phyloP scores from a whole-genome alignment of 2,797 vertebrate species.

The Karalla daura region DNA sequence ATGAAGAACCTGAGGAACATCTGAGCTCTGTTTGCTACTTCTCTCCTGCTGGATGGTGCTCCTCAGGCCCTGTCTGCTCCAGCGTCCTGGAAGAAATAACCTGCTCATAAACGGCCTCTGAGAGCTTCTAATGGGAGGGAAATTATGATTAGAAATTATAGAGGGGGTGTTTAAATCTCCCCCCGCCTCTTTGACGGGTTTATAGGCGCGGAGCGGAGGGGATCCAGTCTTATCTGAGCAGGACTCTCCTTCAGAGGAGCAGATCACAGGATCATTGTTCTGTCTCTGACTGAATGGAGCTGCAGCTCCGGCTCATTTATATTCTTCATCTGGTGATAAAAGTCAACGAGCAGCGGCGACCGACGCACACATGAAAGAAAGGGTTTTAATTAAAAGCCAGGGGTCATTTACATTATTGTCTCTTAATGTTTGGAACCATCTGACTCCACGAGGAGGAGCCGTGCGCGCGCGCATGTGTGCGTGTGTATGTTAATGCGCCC shows the following conservation, averaged over 20 bases:
- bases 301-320: constrained; percentile 87
- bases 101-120: constrained; percentile 61
- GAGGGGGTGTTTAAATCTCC: constrained; percentile 75
- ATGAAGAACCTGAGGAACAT: constrained; percentile 8
- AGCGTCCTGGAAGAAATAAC: constrained; percentile 72
- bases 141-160: constrained; percentile 86
- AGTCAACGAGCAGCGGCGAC: constrained; percentile 80
- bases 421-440: constrained; percentile 79
- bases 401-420: constrained; percentile 83
- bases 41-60: too few species aligned
- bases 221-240: constrained; percentile 86
- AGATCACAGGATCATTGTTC: constrained; percentile 88
- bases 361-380: too few species aligned
- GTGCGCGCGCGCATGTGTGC: too few species aligned
- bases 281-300: constrained; percentile 89
- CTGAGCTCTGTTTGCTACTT: not conserved
- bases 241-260: constrained; percentile 87
- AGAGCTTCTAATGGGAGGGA: constrained; percentile 76
- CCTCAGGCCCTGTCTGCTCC: too few species aligned
- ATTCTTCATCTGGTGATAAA: constrained; percentile 91
- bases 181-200: constrained; percentile 76
- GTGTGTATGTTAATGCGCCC: too few species aligned
- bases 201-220: constrained; percentile 82
- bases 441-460: too few species aligned
- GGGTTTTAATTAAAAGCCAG: constrained; percentile 82